These are phyloP conservation scores for Zaprionus gabonicus DNA, from an alignment of 1,140 invertebrate genomes.

Conservation along the genomic window DNA sequence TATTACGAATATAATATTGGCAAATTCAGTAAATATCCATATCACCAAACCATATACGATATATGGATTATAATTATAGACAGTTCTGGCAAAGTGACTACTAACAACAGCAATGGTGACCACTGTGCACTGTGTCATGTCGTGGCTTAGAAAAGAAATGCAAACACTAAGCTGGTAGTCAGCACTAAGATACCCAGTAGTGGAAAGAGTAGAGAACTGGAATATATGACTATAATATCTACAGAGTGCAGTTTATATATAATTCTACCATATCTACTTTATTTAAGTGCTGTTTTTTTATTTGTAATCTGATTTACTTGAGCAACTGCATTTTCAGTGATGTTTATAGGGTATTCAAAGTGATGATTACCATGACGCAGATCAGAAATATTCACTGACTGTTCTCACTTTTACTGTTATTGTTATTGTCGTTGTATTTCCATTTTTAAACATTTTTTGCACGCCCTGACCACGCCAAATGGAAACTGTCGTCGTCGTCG, in stretches of 20 bases:
- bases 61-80: constrained; percentile 12
- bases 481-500: constrained; percentile 9
- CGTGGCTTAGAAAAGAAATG: not conserved
- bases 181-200: not conserved
- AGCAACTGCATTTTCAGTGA: not conserved
- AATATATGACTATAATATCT: no score
- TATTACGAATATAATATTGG: not conserved
- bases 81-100: not conserved
- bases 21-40: not conserved
- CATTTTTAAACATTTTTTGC: constrained; percentile 33
- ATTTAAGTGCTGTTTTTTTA: no score
- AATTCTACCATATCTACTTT: no score
- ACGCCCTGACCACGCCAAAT: constrained; percentile 32
- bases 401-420: constrained; percentile 48
- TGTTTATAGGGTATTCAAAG: constrained; percentile 36
- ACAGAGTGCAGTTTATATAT: no score
- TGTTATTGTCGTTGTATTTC: constrained; percentile 19
- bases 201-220: not conserved
- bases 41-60: not conserved
- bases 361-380: constrained; percentile 79
- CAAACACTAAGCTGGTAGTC: not conserved
- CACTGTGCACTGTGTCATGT: constrained; percentile 35
- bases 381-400: constrained; percentile 60
- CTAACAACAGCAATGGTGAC: constrained; percentile 12
- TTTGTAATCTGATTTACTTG: not conserved